phyloP scores from a whole-genome alignment of 2,888 invertebrate species.

The Drosophila stalkeri region DNA sequence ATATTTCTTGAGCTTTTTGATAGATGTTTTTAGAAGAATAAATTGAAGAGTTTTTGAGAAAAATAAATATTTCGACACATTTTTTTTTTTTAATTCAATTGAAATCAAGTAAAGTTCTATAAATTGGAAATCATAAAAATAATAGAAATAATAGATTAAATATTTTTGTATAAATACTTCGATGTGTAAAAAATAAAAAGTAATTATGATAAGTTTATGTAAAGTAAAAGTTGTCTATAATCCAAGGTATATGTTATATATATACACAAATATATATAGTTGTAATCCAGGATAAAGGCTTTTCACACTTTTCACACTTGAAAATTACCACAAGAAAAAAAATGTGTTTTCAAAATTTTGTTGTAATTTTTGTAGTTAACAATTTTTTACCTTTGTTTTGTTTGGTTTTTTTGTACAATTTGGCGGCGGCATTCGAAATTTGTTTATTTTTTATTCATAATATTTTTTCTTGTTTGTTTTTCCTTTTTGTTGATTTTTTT shows the following conservation, averaged over 20 bases:
- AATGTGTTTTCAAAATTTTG: conserved; percentile 10
- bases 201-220: not conserved
- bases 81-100: not conserved
- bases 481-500: not conserved
- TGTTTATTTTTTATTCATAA: conserved; percentile 16
- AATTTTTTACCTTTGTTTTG: conserved; percentile 48
- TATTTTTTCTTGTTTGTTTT: not conserved
- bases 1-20: not conserved
- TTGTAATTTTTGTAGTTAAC: not conserved
- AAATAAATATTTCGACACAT: not conserved
- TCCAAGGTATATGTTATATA: conserved; percentile 22
- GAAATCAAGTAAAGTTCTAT: not conserved
- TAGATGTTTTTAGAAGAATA: not conserved
- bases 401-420: conserved; percentile 56
- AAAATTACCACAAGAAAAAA: conserved; percentile 44
- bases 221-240: conserved; percentile 18
- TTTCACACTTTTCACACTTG: conserved; percentile 29
- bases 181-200: not conserved
- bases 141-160: not conserved
- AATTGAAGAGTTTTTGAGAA: not conserved
- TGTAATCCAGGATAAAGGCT: conserved; percentile 17
- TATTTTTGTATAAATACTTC: not conserved
- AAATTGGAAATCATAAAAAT: not conserved
- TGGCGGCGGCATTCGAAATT: conserved; percentile 72
- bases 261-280: not conserved